Evolutionary conservation across 2,113 vertebrate species (phyloP), one percentile per base, ranked within the genome.

Genomic region (Recurvirostra avosetta): DNA sequence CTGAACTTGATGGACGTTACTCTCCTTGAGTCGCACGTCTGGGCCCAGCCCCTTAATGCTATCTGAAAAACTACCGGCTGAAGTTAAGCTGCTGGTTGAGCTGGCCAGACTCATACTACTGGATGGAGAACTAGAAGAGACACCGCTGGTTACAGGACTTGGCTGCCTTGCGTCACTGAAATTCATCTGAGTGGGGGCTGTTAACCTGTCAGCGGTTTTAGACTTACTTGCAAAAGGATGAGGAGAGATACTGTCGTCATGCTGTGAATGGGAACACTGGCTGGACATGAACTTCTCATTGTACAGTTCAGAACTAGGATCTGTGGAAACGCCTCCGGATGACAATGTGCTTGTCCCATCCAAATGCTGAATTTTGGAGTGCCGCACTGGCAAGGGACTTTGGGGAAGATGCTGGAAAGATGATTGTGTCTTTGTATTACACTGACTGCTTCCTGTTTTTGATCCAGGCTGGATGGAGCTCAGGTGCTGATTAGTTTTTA

Each of bases 401-500:
- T 98, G 98, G 10, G 99, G 98, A 34, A 98, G 98, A 26, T 99
- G 98, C 91, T 98, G 99, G 49, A 98, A 97, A 16, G 97, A 65
- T 1, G 49, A 29, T 4, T 97, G 98, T 56, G 97, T 67, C 95
- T 98, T 99, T 34, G 91, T 5, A 36, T 96, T 96, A 30, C 88
- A 71, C 2, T 53, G 95, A 50, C 21, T 90, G 90, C 66, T 95
- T 29, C 97, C 97, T 6, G 75, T 66, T 90, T 98, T 98, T 55
- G 94, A 74, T 2, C 89, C 97, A 4, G 96, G 77, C 83, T 98
- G 99, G 79, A 96, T 82, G 11, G 99, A 98, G 70, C 98, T 99
- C 96, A 99, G 97, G 40, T 99, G 99, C 90, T 99, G 99, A 90
- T 98, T 99, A 71, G 99, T 99, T 98, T 99, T 99, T 52, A 99